Conservation (phyloP, 2,888 invertebrate species). For the Sminthurides aquaticus region DNA sequence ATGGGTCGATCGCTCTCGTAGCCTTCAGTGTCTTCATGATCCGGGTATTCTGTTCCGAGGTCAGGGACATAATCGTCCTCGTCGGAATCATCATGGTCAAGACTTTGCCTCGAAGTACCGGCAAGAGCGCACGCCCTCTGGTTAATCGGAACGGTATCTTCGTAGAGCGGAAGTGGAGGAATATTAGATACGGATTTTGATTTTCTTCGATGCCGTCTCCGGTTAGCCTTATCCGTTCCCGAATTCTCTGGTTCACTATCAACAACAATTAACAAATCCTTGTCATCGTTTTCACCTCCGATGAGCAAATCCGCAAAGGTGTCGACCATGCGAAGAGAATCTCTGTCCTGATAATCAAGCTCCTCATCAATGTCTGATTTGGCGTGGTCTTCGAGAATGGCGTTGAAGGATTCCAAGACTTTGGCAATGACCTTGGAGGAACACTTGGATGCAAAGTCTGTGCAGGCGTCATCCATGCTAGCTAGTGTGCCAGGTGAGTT, state of each 20-base stretch:
- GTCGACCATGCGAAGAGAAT: constrained; percentile 24
- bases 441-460: constrained; percentile 30
- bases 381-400: constrained; percentile 33
- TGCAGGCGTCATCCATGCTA: constrained; percentile 6
- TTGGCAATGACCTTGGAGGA: constrained; percentile 35
- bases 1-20: constrained; percentile 41
- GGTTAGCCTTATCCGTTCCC: constrained; percentile 16
- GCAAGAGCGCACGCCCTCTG: not conserved
- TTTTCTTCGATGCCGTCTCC: constrained; percentile 19
- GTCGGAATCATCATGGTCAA: constrained; percentile 4
- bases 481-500: not conserved
- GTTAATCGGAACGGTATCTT: not conserved
- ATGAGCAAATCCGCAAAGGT: constrained; percentile 37
- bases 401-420: constrained; percentile 38
- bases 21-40: constrained; percentile 27
- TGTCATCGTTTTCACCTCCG: constrained; percentile 33
- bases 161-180: not conserved
- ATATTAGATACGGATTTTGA: not conserved
- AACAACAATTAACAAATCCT: constrained; percentile 36
- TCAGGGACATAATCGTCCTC: constrained; percentile 19
- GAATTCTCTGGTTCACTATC: constrained; percentile 12
- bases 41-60: constrained; percentile 26
- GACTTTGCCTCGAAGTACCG: constrained; percentile 20
- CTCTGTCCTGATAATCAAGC: not conserved
- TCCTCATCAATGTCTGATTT: constrained; percentile 22